These are phyloP conservation scores for Xenopus borealis DNA, from an alignment of 2,113 vertebrate species.

Conservation along the genomic window DNA sequence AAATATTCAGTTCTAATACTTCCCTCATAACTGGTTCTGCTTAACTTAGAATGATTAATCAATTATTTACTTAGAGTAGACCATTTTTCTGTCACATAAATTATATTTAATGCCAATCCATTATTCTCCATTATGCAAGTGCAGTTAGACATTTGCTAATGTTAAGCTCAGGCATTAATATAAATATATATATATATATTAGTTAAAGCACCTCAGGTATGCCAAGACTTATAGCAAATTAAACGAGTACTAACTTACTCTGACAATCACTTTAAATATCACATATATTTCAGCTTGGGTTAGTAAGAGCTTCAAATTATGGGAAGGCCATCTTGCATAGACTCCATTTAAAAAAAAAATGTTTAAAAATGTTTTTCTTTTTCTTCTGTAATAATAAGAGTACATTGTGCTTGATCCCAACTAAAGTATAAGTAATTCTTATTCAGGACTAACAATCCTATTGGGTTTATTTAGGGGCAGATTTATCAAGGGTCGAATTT, in stretches of 20 bases:
- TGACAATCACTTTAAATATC: not conserved
- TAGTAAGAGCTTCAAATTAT: not conserved
- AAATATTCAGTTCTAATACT: slow-evolving; percentile 37
- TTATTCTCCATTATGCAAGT: slow-evolving; percentile 51
- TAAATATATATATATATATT: slow-evolving; percentile 4
- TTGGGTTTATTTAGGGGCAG: no score
- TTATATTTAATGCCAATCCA: slow-evolving; percentile 57
- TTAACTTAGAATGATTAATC: slow-evolving; percentile 53
- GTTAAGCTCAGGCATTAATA: slow-evolving; percentile 24
- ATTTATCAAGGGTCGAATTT: no score
- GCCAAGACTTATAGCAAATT: slow-evolving; percentile 1
- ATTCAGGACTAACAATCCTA: no score
- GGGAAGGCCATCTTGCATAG: no score
- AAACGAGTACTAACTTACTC: not conserved
- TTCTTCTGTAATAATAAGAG: no score
- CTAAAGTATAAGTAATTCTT: no score
- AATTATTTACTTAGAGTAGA: slow-evolving; percentile 57
- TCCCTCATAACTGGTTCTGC: slow-evolving; percentile 47
- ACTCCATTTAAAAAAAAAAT: no score
- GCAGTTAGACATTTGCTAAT: slow-evolving; percentile 41
- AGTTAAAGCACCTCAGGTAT: not conserved
- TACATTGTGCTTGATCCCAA: no score
- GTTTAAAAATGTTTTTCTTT: no score
- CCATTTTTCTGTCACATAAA: slow-evolving; percentile 52
- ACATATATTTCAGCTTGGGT: not conserved